Percentiles rank a stretch among this genome's conserved stretches.
Evolutionary conservation across 2,113 vertebrate species (phyloP).

Genomic region (Coturnix japonica): DNA sequence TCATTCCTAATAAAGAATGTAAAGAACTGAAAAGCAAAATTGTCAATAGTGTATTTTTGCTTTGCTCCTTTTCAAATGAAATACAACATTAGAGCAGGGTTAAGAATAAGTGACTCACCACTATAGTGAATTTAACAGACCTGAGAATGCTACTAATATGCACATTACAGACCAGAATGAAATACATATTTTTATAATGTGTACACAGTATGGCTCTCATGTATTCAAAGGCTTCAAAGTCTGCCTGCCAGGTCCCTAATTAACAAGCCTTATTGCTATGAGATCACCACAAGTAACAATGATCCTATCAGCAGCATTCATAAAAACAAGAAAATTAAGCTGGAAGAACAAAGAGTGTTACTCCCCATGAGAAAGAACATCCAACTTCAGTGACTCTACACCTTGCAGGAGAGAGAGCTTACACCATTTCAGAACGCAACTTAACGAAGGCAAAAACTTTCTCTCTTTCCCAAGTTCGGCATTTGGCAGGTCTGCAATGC

Average conservation of each 20-base stretch:
- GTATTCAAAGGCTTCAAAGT: not conserved
- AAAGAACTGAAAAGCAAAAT: not conserved
- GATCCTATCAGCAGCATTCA: not conserved
- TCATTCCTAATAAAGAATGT: not conserved
- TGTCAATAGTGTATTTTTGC: not conserved
- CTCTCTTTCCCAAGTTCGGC: not conserved
- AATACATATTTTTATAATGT: not conserved
- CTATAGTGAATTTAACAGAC: not conserved
- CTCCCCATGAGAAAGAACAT: not conserved
- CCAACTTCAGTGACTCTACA: not conserved
- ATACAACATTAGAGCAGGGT: not conserved
- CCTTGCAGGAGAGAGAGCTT: not conserved
- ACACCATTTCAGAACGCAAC: not conserved
- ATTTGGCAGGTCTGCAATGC: conserved; percentile 10
- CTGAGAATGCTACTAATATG: not conserved
- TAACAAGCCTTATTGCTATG: not conserved
- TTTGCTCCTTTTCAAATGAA: not conserved
- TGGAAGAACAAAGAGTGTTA: not conserved
- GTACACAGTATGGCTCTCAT: not conserved
- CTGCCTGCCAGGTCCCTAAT: not conserved
- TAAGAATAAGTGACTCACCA: not conserved
- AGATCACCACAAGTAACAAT: not conserved
- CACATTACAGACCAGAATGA: not conserved
- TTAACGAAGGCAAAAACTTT: not conserved
- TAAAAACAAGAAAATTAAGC: not conserved